A percentile compares a stretch with the other conserved stretches of the same genome.
These are phyloP conservation scores for Casuarius casuarius DNA, from an alignment of 2,113 vertebrate genomes.

Conservation along the genomic window DNA sequence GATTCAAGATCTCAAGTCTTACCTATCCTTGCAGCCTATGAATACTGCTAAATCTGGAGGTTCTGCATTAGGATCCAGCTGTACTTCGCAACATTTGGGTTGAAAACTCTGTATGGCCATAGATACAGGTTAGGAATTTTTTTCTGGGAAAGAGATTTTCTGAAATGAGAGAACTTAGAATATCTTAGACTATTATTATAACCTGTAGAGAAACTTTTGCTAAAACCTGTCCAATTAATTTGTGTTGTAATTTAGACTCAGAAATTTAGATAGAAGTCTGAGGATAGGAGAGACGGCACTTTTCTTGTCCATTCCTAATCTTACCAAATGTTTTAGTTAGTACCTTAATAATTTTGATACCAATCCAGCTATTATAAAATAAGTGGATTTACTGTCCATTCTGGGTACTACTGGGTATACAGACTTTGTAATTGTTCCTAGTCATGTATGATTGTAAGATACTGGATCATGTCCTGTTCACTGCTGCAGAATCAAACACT, in stretches of 20 bases:
- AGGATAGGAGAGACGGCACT: neutral
- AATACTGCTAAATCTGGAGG: neutral
- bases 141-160: neutral
- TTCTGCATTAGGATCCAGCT: neutral
- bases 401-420: too few species aligned
- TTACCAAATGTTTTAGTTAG: neutral
- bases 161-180: neutral
- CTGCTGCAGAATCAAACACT: neutral
- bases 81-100: neutral
- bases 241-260: neutral
- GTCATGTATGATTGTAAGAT: neutral
- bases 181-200: neutral
- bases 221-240: neutral
- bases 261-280: neutral
- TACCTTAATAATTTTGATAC: neutral
- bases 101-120: neutral
- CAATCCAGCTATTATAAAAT: neutral
- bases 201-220: neutral
- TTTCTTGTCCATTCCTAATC: neutral
- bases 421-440: neutral
- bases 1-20: neutral
- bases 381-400: neutral
- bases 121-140: neutral
- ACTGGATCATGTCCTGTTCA: neutral
- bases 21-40: neutral